A percentile compares a stretch with the other conserved stretches of the same genome.
Conservation (phyloP, 1,140 invertebrate species). For the Cecropterus lyciades region DNA sequence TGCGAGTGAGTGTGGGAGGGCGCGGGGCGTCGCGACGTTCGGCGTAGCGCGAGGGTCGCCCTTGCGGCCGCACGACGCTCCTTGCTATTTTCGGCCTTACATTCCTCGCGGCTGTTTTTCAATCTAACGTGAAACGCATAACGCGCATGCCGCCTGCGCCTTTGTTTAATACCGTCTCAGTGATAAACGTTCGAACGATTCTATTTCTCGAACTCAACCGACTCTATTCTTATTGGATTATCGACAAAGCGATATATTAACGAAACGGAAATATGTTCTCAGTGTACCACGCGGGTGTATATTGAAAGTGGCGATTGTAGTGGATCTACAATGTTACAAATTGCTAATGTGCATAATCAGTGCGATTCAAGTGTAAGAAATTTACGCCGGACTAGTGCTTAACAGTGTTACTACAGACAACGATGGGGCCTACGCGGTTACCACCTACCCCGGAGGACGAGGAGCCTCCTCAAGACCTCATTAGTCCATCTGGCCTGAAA, state of each 20-base stretch:
- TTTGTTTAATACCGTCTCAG: slow-evolving; percentile 52
- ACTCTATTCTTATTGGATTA: slow-evolving; percentile 30
- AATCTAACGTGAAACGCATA: slow-evolving; percentile 81
- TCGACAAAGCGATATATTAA: slow-evolving; percentile 18
- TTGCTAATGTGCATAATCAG: slow-evolving; percentile 45
- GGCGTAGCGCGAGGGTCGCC: slow-evolving; percentile 69
- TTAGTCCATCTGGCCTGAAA: slow-evolving; percentile 46
- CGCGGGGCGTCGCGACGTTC: slow-evolving; percentile 43
- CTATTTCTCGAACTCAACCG: slow-evolving; percentile 32
- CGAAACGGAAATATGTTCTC: background rate
- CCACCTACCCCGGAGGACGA: slow-evolving; percentile 73
- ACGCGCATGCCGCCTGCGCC: slow-evolving; percentile 68
- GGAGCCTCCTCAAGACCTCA: slow-evolving; percentile 56
- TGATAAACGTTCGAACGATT: slow-evolving; percentile 12
- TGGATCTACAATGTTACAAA: slow-evolving; percentile 40
- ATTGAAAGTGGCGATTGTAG: slow-evolving; percentile 26
- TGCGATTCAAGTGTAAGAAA: slow-evolving; percentile 48
- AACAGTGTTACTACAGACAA: slow-evolving; percentile 42
- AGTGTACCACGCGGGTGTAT: slow-evolving; percentile 30
- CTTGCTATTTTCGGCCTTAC: slow-evolving; percentile 81
- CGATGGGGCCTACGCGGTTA: slow-evolving; percentile 74
- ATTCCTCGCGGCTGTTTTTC: slow-evolving; percentile 81
- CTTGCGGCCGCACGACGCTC: slow-evolving; percentile 77
- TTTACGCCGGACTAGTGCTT: slow-evolving; percentile 64
- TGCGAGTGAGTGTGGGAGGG: slow-evolving; percentile 55